Conservation (phyloP, 2,113 vertebrate species). For the Tinamus guttatus region DNA sequence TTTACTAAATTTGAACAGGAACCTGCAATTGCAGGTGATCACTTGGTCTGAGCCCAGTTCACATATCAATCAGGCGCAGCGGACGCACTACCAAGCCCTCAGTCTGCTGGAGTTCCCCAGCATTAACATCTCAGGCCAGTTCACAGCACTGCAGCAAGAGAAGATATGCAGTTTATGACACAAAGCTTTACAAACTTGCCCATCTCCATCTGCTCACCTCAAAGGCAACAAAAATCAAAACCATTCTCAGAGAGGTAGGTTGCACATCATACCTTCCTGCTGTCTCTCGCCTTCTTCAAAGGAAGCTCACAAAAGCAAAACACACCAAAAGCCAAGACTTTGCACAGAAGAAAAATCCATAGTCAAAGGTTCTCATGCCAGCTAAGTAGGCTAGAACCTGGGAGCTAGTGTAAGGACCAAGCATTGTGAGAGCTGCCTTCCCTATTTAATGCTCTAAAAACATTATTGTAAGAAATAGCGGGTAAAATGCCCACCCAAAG, state of each 20-base stretch:
- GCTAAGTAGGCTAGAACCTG: background rate
- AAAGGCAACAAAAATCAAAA: background rate
- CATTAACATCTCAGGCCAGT: accelerated
- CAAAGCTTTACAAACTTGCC: background rate
- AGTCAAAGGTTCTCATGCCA: background rate
- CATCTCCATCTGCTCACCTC: background rate
- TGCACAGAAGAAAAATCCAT: background rate
- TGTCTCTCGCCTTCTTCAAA: background rate
- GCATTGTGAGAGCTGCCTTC: background rate
- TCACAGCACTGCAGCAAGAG: background rate
- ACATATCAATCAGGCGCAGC: background rate
- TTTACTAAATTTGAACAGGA: background rate
- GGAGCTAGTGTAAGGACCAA: background rate
- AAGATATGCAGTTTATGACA: background rate
- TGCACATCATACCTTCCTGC: background rate
- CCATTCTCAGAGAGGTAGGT: accelerated
- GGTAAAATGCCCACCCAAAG: background rate
- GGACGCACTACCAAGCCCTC: accelerated
- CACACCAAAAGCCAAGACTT: background rate
- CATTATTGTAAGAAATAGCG: background rate
- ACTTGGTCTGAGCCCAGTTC: background rate
- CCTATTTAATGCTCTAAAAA: background rate
- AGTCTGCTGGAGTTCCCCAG: accelerated
- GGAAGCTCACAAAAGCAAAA: background rate
- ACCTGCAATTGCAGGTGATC: background rate